Percentiles rank a stretch among this genome's conserved stretches.
Conservation (phyloP, 2,888 invertebrate species). For the Arge pagana region DNA sequence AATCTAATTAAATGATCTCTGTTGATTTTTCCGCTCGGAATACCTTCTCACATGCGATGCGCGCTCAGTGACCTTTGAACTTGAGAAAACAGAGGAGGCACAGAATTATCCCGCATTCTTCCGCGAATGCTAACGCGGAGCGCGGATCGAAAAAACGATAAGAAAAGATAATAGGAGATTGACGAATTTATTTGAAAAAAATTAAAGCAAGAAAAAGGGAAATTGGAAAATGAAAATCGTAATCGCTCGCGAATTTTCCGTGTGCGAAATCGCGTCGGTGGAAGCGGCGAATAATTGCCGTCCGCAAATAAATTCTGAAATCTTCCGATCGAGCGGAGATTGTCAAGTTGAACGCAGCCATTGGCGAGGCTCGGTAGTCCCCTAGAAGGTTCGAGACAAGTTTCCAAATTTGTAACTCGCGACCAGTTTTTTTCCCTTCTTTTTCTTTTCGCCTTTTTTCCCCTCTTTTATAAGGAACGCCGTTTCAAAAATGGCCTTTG, state of each 20-base stretch:
- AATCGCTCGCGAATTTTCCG: too few species aligned
- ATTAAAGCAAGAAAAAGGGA: too few species aligned
- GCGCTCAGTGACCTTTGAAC: not conserved
- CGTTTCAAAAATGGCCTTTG: conserved; percentile 12
- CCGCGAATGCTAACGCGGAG: too few species aligned
- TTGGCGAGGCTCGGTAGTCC: conserved; percentile 37
- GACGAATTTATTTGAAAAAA: too few species aligned
- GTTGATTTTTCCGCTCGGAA: conserved; percentile 50
- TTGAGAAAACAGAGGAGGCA: conserved; percentile 24
- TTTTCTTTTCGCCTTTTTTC: not conserved
- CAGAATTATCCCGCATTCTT: too few species aligned
- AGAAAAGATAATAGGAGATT: too few species aligned
- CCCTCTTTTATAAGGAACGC: not conserved
- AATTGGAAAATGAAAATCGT: too few species aligned
- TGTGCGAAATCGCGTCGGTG: too few species aligned
- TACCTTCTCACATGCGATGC: too few species aligned
- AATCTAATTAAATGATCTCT: conserved; percentile 49
- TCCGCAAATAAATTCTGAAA: too few species aligned
- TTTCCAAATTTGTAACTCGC: conserved; percentile 53
- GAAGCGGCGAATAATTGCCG: too few species aligned
- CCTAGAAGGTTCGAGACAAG: conserved; percentile 47
- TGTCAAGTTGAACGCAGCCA: conserved; percentile 50
- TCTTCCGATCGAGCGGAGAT: too few species aligned
- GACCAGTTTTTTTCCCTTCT: not conserved
- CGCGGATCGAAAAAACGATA: conserved; percentile 32